Percentiles rank a stretch among this genome's conserved stretches.
These are phyloP conservation scores for Ailurus styani DNA, from an alignment of 2,113 vertebrate species.

Conservation along the genomic window DNA sequence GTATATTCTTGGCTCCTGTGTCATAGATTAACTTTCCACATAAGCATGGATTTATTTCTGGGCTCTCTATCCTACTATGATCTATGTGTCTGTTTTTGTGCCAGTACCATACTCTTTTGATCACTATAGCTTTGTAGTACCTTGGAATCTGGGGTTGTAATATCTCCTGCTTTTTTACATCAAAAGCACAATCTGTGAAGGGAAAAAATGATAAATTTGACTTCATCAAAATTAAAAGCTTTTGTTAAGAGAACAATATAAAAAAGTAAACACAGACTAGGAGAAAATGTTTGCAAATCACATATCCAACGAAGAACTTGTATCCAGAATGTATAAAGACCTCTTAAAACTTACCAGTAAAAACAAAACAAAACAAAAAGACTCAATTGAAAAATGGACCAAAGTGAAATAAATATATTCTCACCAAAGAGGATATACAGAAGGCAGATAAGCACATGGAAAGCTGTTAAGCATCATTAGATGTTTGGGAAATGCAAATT, in stretches of 20 bases:
- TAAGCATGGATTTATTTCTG: too few relatives aligned
- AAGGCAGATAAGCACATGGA: not conserved
- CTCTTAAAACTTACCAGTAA: constrained; percentile 2
- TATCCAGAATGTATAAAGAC: not conserved
- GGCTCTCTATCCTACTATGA: too few relatives aligned
- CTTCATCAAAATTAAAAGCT: not conserved
- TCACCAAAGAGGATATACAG: not conserved
- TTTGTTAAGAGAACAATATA: not conserved
- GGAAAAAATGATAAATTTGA: not conserved
- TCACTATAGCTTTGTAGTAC: not conserved
- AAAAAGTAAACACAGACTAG: not conserved
- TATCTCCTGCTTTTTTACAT: not conserved
- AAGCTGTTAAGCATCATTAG: not conserved
- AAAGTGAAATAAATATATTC: not conserved
- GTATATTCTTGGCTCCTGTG: too few relatives aligned
- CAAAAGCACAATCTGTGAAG: not conserved
- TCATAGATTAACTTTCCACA: too few relatives aligned
- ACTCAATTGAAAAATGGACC: not conserved
- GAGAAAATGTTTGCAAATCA: constrained; percentile 7
- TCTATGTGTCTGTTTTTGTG: not conserved
- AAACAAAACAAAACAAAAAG: not conserved
- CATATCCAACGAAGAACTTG: not conserved
- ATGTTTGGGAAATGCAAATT: constrained; percentile 5
- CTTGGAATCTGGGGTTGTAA: not conserved
- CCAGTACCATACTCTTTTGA: not conserved